Evolutionary conservation across 2,888 invertebrate genomes (phyloP).

Genomic region (Sesamia inferens): DNA sequence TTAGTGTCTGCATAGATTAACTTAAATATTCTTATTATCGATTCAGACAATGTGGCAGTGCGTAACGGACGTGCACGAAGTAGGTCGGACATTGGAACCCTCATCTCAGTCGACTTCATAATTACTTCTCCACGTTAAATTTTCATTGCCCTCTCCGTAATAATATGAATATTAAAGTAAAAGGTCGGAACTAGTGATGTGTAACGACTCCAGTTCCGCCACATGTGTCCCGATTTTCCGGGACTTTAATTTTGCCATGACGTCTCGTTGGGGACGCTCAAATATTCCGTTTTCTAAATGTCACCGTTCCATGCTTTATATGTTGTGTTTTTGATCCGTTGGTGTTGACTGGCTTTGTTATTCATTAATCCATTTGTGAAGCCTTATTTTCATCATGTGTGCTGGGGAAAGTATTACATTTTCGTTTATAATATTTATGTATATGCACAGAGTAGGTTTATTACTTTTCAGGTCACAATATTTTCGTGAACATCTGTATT

Average conservation of each 20-base stretch:
- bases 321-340: slow-evolving; percentile 58
- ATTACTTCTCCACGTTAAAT: slow-evolving; percentile 65
- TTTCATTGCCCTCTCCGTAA: slow-evolving; percentile 66
- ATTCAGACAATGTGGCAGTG: slow-evolving; percentile 27
- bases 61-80: slow-evolving; percentile 47
- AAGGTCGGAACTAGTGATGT: slow-evolving; percentile 66
- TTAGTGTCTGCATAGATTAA: neutral
- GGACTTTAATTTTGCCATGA: slow-evolving; percentile 60
- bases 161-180: slow-evolving; percentile 69
- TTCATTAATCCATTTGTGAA: slow-evolving; percentile 45
- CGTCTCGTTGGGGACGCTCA: slow-evolving; percentile 59
- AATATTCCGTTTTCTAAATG: slow-evolving; percentile 61
- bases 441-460: slow-evolving; percentile 17
- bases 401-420: slow-evolving; percentile 23
- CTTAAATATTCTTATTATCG: slow-evolving; percentile 35
- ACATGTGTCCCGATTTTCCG: slow-evolving; percentile 64
- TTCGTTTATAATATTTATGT: slow-evolving; percentile 16
- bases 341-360: slow-evolving; percentile 54
- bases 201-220: slow-evolving; percentile 51
- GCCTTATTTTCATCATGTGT: slow-evolving; percentile 30
- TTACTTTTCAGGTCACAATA: slow-evolving; percentile 43
- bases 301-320: slow-evolving; percentile 44
- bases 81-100: slow-evolving; percentile 59
- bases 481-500: slow-evolving; percentile 43
- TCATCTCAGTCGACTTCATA: slow-evolving; percentile 62